Conservation (phyloP, 2,797 vertebrate species). For the Bradypus variegatus region DNA sequence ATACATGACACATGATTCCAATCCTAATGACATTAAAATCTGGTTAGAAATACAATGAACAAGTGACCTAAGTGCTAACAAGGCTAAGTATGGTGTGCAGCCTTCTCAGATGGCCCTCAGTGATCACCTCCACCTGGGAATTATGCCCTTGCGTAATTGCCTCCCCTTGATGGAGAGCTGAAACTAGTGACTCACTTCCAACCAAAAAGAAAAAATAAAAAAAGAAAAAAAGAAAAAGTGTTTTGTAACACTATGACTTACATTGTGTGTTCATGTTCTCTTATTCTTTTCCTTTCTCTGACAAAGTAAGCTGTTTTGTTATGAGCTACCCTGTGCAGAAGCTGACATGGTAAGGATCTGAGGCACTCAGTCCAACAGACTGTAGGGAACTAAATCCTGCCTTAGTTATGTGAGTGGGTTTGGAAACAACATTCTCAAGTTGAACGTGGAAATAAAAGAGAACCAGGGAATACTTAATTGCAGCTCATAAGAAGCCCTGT, state of each 20-base stretch:
- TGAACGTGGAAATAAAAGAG: background rate
- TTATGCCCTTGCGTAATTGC: background rate
- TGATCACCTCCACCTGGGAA: background rate
- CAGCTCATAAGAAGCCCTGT: background rate
- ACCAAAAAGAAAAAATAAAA: background rate
- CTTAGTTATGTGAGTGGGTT: background rate
- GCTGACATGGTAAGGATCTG: background rate
- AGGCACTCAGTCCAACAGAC: background rate
- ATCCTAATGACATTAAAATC: background rate
- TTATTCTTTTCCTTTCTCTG: background rate
- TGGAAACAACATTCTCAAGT: background rate
- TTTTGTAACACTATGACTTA: background rate
- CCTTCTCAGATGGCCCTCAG: background rate
- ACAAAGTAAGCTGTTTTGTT: background rate
- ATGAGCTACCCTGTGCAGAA: background rate
- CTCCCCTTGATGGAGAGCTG: no score
- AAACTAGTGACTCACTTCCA: background rate
- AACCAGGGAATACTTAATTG: background rate
- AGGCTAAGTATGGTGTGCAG: background rate
- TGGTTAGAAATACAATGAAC: background rate
- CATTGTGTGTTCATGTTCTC: background rate
- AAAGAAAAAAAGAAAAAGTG: background rate
- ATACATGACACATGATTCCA: background rate
- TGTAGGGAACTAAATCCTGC: background rate
- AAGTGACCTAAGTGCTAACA: background rate